Base-by-base conservation (phyloP, 2,888 invertebrate species). In the Andricus curvator region DNA sequence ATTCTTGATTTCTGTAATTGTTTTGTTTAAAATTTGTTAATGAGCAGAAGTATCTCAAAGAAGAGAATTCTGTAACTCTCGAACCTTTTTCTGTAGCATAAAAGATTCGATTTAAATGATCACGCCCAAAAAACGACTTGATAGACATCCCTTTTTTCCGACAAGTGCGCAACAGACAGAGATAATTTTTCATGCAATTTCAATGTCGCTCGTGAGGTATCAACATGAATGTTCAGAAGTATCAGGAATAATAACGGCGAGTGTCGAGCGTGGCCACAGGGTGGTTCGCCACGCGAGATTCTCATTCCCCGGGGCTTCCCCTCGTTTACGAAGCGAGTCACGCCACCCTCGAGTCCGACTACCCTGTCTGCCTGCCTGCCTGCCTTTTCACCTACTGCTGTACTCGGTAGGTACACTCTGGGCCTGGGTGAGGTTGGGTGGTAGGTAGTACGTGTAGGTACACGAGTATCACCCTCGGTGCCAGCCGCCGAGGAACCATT, bases 221-320 rank as follows among this genome's bases (percentile, higher is more conserved):
- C 56, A 74, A 51, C 74, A 74, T 74, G 51, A 74, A 74, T 56
- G 29, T 74, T 80, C 62, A 78, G 81, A 81, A 84, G 84, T 84
- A 86, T 85, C 84, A 84, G 85, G 85, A 88, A 87, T 88, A 90
- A 89, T 88, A 89, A 88, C 86, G 88, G 88, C 85, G 88, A 89
- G 90, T 91, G 90, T 91, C 89, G 88, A 89, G 85, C 85, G 90
- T 90, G 91, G 90, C 91, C 90, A 90, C 90, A 90, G 86, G 86
- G 90, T 70, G 91, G 91, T 91, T 91, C 88, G 89, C 90, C 91
- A 90, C 91, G 90, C 89, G 88, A 90, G 89, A 84, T 89, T 89
- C 90, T 88, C 84, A 83, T 84, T 85, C 82, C 83, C 84, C 82
- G 81, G 76, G 81, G 81, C 78, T 83, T 82, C 68, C 80, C 85